Conservation (phyloP, 2,888 invertebrate genomes). For the Drosophila kuntzei region DNA sequence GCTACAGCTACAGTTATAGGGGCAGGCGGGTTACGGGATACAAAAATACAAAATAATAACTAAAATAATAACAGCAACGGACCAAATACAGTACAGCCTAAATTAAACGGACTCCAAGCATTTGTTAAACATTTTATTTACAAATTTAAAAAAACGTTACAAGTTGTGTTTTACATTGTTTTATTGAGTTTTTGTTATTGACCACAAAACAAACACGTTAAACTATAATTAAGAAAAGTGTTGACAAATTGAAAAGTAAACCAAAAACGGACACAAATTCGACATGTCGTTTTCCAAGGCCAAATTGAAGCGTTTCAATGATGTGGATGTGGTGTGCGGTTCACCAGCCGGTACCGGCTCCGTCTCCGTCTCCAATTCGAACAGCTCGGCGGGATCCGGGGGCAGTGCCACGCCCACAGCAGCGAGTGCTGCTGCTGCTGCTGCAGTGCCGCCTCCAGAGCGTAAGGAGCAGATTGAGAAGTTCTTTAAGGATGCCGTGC, state of each 20-base stretch:
- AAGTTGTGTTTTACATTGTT: slow-evolving; percentile 69
- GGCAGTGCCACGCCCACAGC: slow-evolving; percentile 69
- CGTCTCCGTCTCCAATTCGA: slow-evolving; percentile 43
- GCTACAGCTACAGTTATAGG: slow-evolving; percentile 40
- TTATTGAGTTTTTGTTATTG: slow-evolving; percentile 73
- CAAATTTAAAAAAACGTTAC: slow-evolving; percentile 23
- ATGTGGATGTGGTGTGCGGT: slow-evolving; percentile 82
- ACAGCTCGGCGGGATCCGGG: slow-evolving; percentile 62
- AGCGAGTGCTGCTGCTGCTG: slow-evolving; percentile 24
- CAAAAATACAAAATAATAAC: slow-evolving; percentile 6
- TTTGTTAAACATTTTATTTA: slow-evolving; percentile 58
- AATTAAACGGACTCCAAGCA: slow-evolving; percentile 50
- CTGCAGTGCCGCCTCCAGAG: slow-evolving; percentile 64
- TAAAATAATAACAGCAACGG: slow-evolving; percentile 42
- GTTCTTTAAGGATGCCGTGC: slow-evolving; percentile 85
- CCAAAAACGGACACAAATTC: slow-evolving; percentile 1
- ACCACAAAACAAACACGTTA: slow-evolving; percentile 31
- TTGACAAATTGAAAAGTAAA: neutral
- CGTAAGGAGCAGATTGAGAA: slow-evolving; percentile 85
- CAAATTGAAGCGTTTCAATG: slow-evolving; percentile 85
- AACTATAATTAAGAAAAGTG: slow-evolving; percentile 21
- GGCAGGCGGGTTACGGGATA: slow-evolving; percentile 56
- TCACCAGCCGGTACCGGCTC: slow-evolving; percentile 70
- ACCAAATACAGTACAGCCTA: slow-evolving; percentile 54
- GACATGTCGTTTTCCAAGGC: slow-evolving; percentile 85